Base-by-base conservation (phyloP, 2,888 invertebrate species). In the Drosophila ochracea region DNA sequence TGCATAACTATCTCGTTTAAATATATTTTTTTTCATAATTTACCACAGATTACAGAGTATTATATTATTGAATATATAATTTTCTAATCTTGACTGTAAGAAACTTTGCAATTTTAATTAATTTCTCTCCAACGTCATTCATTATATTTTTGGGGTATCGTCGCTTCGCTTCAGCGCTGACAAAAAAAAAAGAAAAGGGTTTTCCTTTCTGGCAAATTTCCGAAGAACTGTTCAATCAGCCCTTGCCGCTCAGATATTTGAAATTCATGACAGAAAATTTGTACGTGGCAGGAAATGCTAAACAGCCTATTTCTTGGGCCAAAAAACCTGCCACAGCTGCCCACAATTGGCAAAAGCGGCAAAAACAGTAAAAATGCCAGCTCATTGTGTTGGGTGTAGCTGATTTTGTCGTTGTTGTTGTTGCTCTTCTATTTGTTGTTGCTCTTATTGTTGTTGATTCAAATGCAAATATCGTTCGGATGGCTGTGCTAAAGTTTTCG, bases 261-360 rank as follows among this genome's bases (percentile, higher is more conserved):
- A 78, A 83, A 88, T 88, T 88, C 90, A 88, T 88, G 90, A 75
- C 86, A 76, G 81, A 77, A 83, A 77, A 79, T 86, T 80, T 70
- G 80, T 86, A 88, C 88, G 88, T 90, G 88, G 71, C 82, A 55
- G 81, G 88, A 89, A 88, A 86, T 80, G 78, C 63, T 84, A 90
- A 88, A 73, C 80, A 89, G 88, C 66, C 77, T 60, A 67, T 61
- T 64, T 43, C 68, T 68, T 61, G 39, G 57, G 50, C 35, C 54
- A 50, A 30, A 43, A 50, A 49, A 59, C 47, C 59, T 69, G 73
- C 47, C 73, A 54, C 80, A 80, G 80, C 77, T 80, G 74, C 59
- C 70, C 65, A 60, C 61, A 78, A 80, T 71, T 66, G 74, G 55
- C 69, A 55, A 68, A 53, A 59, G 41, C 35, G 16, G 35, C 16